Percentiles rank a stretch among this genome's conserved stretches.
Evolutionary conservation across 2,113 vertebrate genomes (phyloP).

Genomic region (Trichechus manatus): DNA sequence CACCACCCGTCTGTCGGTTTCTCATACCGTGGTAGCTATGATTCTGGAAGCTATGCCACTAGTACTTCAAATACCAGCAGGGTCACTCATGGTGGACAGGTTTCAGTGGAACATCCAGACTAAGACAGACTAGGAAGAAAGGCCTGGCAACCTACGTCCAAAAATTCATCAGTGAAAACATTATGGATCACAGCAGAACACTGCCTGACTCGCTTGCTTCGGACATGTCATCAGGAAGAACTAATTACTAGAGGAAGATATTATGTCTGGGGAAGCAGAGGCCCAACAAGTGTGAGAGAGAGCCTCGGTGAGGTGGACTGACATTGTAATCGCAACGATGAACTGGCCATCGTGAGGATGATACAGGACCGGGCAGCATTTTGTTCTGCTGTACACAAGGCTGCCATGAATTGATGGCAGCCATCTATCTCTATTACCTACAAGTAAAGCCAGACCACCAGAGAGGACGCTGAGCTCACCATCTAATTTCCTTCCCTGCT

Average conservation of each 20-base stretch:
- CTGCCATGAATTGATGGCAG: neutral
- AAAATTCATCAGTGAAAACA: neutral
- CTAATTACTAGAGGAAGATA: neutral
- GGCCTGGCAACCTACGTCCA: neutral
- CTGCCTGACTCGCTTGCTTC: neutral
- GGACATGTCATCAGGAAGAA: neutral
- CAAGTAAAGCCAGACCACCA: slow-evolving; percentile 4
- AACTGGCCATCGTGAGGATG: neutral
- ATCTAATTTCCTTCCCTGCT: neutral
- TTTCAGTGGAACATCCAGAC: neutral
- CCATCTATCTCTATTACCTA: neutral
- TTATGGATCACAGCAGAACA: neutral
- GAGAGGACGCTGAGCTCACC: neutral
- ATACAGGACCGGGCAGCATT: neutral
- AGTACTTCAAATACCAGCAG: neutral
- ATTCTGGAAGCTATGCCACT: neutral
- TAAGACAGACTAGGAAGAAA: neutral
- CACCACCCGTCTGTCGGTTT: neutral
- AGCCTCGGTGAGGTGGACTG: neutral
- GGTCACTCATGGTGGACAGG: neutral
- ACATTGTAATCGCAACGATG: neutral
- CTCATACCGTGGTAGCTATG: neutral
- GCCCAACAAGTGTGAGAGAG: neutral
- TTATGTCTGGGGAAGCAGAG: neutral
- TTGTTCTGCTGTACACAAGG: neutral